These are phyloP conservation scores for Theristicus caerulescens DNA, from an alignment of 2,113 vertebrate genomes.

Conservation along the genomic window DNA sequence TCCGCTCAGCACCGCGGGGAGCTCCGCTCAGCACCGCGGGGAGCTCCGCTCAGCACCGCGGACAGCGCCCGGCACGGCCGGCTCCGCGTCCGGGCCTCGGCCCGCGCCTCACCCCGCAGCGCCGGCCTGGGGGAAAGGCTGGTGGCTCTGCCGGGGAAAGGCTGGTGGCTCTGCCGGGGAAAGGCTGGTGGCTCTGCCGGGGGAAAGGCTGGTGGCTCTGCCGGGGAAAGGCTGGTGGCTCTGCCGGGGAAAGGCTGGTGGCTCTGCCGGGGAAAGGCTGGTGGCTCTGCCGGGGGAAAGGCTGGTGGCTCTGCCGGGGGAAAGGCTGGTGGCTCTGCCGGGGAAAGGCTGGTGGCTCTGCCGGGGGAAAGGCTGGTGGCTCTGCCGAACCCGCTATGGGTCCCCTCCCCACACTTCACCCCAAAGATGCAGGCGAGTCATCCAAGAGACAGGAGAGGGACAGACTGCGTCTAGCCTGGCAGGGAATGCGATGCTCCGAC, in stretches of 20 bases:
- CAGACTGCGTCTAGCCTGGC: not conserved
- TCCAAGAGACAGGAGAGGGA: not conserved
- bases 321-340: no score
- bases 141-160: no score
- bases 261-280: no score
- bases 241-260: no score
- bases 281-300: no score
- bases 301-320: no score
- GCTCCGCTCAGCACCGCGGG: not conserved
- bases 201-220: no score
- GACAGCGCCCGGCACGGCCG: not conserved
- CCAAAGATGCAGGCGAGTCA: not conserved
- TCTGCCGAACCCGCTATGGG: not conserved
- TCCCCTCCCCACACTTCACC: not conserved
- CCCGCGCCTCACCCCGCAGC: not conserved
- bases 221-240: no score
- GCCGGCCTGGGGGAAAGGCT: not conserved
- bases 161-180: no score
- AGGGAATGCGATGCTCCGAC: not conserved
- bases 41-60: not conserved
- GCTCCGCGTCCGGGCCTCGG: no score
- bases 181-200: no score
- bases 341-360: no score
- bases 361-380: not conserved
- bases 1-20: fast-evolving